Base-by-base conservation (phyloP, 2,888 invertebrate genomes). In the Bugula neritina region DNA sequence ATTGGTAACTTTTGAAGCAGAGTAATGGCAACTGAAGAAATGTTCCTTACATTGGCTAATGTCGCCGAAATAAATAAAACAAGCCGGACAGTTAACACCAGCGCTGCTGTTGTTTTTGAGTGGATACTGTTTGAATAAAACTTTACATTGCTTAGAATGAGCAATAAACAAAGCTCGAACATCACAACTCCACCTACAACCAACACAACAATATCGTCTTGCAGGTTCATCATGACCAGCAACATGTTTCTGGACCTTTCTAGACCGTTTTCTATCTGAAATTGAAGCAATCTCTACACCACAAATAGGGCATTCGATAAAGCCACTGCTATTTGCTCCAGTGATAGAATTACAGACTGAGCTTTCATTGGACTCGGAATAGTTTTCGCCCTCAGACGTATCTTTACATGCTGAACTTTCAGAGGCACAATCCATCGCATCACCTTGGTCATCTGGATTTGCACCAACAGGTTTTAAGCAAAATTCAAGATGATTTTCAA, bases 231-330 rank as follows among this genome's bases (percentile, higher is more conserved):
- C 63, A 63, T 63, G 63, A 31, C 63, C 63, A 2, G 17, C 31
- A 21, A 63, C 13, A 63, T 63, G 63, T n/a, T 27, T 63, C 10
- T 43, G 5, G 17, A 17, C 43, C 43, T 43, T 43, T 43, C 43
- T 17, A 5, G 17, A 17, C 5, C 43, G 10, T 43, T 43, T 43
- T 43, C 17, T 43, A 43, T 43, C 43, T 17, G 5, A 17, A 43
- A 17, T 43, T 10, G 43, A 43, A 10, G 43, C 5, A 43, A 43
- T 43, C 10, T 43, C 43, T 5, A 43, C 43, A n/a, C 27, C 27
- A 27, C 63, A 63, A n/a, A 63, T 63, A 25, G 63, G 63, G 17
- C 43, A 43, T 43, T 43, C 43, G 5, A 43, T 43, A 10, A 43
- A 10, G 17, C 43, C 43, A 10, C 17, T 17, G 5, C 10, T 43